Conservation (phyloP, 2,797 vertebrate genomes). For the Acanthiza pusilla region DNA sequence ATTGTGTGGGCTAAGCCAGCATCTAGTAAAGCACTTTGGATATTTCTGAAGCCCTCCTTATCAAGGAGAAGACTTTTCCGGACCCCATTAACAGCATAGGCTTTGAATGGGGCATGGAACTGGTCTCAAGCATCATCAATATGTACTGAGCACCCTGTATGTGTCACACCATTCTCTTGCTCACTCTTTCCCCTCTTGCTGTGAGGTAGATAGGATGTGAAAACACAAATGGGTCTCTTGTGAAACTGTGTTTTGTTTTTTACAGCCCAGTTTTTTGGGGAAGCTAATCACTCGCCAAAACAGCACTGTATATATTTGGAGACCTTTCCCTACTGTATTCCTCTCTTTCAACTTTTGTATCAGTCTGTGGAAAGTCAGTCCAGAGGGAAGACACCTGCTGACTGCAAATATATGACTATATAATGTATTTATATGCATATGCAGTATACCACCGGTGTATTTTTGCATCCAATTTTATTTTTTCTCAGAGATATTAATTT, state of each 20-base stretch:
- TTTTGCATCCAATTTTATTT: constrained; percentile 43
- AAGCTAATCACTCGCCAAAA: background rate
- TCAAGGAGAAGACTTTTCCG: background rate
- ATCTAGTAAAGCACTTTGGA: background rate
- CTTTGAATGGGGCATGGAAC: background rate
- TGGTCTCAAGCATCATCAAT: background rate
- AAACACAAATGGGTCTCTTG: background rate
- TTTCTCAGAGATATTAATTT: constrained; percentile 33
- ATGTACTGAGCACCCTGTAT: background rate
- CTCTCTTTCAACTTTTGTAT: background rate
- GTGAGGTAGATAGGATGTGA: background rate
- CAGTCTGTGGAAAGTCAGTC: background rate
- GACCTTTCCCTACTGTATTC: background rate
- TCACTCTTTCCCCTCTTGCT: background rate
- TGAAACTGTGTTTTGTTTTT: background rate
- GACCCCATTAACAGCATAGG: background rate
- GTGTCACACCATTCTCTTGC: background rate
- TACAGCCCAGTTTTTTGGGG: background rate
- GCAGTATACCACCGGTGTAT: background rate
- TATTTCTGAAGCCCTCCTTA: background rate
- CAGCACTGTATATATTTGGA: background rate
- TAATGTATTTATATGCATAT: constrained; percentile 1
- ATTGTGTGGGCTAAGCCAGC: background rate
- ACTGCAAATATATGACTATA: background rate
- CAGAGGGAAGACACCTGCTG: background rate